Evolutionary conservation across 2,113 vertebrate species (phyloP).

Genomic region (Seriola rivoliana): DNA sequence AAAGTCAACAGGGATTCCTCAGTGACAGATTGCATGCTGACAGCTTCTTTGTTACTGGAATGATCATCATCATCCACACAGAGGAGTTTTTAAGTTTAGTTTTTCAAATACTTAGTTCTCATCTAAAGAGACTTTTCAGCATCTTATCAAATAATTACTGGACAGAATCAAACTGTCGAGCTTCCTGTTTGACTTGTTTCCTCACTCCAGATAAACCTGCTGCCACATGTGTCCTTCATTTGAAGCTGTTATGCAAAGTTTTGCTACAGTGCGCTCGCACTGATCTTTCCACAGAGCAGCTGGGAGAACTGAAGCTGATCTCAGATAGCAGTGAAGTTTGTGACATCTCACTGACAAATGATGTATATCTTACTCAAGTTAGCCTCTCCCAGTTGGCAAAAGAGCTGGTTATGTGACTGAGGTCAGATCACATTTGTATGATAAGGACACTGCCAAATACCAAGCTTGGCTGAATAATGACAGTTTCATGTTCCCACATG

Average conservation of each 20-base stretch:
- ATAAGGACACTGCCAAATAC: constrained; percentile 54
- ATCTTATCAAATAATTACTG: neutral
- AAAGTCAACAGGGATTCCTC: constrained; percentile 38
- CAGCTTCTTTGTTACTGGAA: constrained; percentile 4
- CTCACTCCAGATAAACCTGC: constrained; percentile 17
- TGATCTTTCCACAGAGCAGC: constrained; percentile 35
- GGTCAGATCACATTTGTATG: constrained; percentile 34
- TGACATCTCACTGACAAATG: constrained; percentile 47
- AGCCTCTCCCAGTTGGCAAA: constrained; percentile 30
- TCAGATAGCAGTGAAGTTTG: constrained; percentile 5
- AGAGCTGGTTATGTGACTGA: neutral
- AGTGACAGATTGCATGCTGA: constrained; percentile 21
- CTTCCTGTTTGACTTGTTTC: constrained; percentile 44
- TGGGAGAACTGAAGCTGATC: neutral
- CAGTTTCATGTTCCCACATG: constrained; percentile 34
- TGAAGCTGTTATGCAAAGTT: neutral
- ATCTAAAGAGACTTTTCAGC: neutral
- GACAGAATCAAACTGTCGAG: neutral
- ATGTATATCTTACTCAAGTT: constrained; percentile 11
- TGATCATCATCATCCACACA: neutral
- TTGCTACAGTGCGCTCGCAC: neutral
- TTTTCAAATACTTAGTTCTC: neutral
- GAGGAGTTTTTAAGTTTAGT: neutral
- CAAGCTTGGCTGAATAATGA: constrained; percentile 19
- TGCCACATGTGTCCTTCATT: constrained; percentile 3